Base-by-base conservation (phyloP, 2,888 invertebrate genomes). In the Dicycla oo region DNA sequence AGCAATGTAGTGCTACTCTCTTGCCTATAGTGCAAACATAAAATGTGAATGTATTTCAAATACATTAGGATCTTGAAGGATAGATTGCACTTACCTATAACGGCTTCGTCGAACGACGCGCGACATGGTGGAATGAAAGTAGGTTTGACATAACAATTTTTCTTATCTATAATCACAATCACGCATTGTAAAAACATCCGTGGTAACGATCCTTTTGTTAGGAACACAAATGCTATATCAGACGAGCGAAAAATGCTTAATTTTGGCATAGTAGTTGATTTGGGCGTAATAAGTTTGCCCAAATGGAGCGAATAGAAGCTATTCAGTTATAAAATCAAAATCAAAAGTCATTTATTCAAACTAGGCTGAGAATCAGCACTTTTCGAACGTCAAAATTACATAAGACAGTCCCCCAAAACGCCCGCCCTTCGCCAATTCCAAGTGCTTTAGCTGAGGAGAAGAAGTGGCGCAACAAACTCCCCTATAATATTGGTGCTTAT, bases 21-120 rank as follows among this genome's bases (percentile, higher is more conserved):
- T 65, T 62, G 65, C 57, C 20, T 67, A 43, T 10, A 34, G 45
- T 34, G 61, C 53, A 49, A 61, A 68, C 64, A 72, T 68, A 65
- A 72, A 78, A 78, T 57, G 58, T 67, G 4, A 38, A 78, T 64
- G 57, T 61, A 62, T 62, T 68, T 69, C 30, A 68, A 78, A 79
- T 64, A 79, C n/a, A 68, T 72, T 68, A 61, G 53, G 47, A 62
- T 58, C 40, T 56, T 54, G 57, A 45, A 47, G 23, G 43, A 65
- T 53, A 10, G 34, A 57, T 65, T 80, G 60, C 64, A 69, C 49
- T 76, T 62, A 74, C 26, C 18, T 73, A 49, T n/a, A 51, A 56
- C 13, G 26, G 23, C 30, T 69, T 63, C 15, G 30, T 18, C 15
- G n/a, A 26, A 56, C 13, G 34, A 43, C 2, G n/a, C n/a, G 49